A percentile compares a stretch with the other conserved stretches of the same genome.
These are phyloP conservation scores for Micrasema minimum DNA, from an alignment of 1,140 invertebrate genomes.

Conservation along the genomic window DNA sequence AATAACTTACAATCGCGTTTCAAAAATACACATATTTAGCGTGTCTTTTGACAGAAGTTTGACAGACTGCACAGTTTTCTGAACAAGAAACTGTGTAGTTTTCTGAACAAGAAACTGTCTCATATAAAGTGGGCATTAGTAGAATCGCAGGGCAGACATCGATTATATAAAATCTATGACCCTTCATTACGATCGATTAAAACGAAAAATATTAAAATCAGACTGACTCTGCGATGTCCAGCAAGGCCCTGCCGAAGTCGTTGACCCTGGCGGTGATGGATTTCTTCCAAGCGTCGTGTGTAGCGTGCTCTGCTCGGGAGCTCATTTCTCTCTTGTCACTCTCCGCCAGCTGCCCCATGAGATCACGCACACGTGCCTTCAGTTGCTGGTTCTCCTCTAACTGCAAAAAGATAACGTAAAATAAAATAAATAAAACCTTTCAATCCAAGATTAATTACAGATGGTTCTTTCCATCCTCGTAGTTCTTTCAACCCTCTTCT, in stretches of 20 bases:
- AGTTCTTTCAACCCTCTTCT: background rate
- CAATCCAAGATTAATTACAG: background rate
- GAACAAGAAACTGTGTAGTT: too few species aligned
- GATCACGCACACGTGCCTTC: background rate
- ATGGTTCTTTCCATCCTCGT: background rate
- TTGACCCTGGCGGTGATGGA: background rate
- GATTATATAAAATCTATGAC: background rate
- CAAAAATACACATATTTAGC: too few species aligned
- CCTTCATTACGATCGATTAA: background rate
- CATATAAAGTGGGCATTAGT: background rate
- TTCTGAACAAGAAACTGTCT: too few species aligned
- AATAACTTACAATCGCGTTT: too few species aligned
- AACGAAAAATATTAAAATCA: background rate
- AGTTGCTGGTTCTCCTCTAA: slow-evolving; percentile 21
- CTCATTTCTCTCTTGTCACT: background rate
- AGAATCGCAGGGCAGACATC: background rate
- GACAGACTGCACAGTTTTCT: too few species aligned
- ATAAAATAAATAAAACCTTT: background rate
- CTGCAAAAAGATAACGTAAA: background rate
- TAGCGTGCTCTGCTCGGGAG: background rate
- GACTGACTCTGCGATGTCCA: background rate
- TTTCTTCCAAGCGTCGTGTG: slow-evolving; percentile 2
- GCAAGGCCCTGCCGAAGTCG: background rate
- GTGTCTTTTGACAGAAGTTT: too few species aligned
- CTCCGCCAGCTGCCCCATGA: background rate